Evolutionary conservation across 2,888 invertebrate species (phyloP).

Genomic region (Pollenia amentaria): DNA sequence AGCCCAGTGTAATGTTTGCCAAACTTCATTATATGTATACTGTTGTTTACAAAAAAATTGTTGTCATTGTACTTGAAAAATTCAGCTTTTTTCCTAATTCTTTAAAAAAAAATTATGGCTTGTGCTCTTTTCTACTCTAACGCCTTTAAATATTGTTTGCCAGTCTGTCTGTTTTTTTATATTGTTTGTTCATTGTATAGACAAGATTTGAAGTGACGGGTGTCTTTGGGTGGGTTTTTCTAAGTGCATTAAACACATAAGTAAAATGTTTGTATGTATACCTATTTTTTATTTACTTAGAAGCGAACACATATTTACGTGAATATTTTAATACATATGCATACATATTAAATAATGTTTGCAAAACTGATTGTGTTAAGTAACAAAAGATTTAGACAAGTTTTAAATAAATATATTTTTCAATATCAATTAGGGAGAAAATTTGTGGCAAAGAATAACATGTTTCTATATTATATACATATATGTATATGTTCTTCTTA

Average conservation of each 20-base stretch:
- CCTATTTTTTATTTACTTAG: slow-evolving; percentile 15
- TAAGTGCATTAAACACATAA: slow-evolving; percentile 64
- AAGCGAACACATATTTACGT: neutral
- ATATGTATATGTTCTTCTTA: no score
- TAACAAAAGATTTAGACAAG: slow-evolving; percentile 4
- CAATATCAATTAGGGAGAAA: neutral
- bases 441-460: neutral
- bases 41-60: slow-evolving; percentile 33
- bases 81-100: neutral
- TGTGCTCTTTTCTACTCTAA: slow-evolving; percentile 42
- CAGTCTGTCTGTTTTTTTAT: slow-evolving; percentile 32
- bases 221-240: slow-evolving; percentile 52
- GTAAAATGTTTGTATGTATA: slow-evolving; percentile 2
- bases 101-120: neutral
- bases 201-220: slow-evolving; percentile 46
- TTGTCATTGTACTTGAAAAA: slow-evolving; percentile 14
- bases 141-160: slow-evolving; percentile 57
- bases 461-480: no score
- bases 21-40: slow-evolving; percentile 43
- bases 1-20: slow-evolving; percentile 28
- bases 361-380: slow-evolving; percentile 30
- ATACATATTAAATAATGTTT: slow-evolving; percentile 12
- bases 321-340: neutral
- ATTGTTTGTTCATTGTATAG: slow-evolving; percentile 52
- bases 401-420: neutral